A percentile compares a stretch with the other conserved stretches of the same genome.
Conservation (phyloP, 1,140 invertebrate species). For the Latrodectus geometricus region DNA sequence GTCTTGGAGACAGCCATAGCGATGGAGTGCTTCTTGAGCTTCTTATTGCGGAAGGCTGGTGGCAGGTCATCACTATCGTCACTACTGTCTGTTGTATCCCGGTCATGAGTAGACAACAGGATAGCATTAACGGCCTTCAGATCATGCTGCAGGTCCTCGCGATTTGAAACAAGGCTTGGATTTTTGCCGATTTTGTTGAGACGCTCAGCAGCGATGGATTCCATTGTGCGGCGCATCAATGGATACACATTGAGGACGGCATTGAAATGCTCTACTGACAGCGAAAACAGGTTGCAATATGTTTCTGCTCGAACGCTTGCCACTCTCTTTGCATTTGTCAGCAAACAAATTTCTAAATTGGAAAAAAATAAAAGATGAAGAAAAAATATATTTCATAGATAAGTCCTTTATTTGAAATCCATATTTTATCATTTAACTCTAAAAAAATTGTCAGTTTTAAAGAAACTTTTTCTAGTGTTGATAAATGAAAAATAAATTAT, state of each 20-base stretch:
- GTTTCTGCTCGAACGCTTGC: constrained; percentile 96
- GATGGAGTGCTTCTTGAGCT: constrained; percentile 60
- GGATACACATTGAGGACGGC: constrained; percentile 97
- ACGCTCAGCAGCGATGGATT: constrained; percentile 96
- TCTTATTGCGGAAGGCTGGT: constrained; percentile 22
- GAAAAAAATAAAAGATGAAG: too few relatives aligned
- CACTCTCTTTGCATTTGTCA: constrained; percentile 79
- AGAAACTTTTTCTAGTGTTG: too few relatives aligned
- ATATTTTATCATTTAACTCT: too few relatives aligned
- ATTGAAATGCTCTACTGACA: constrained; percentile 95
- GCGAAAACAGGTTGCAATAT: constrained; percentile 97
- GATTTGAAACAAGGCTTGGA: constrained; percentile 92
- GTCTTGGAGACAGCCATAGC: constrained; percentile 61
- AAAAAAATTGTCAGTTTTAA: too few relatives aligned
- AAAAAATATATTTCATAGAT: too few relatives aligned
- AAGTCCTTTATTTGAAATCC: too few relatives aligned
- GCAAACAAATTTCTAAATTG: constrained; percentile 72
- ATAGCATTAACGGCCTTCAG: constrained; percentile 63
- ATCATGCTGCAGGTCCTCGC: constrained; percentile 72
- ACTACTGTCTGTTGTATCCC: constrained; percentile 38
- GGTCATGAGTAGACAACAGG: constrained; percentile 59
- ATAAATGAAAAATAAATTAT: too few relatives aligned
- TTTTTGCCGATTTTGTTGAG: constrained; percentile 99
- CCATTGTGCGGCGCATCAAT: constrained; percentile 97
- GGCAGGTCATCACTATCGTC: constrained; percentile 37